Evolutionary conservation across 2,113 vertebrate genomes (phyloP).

Genomic region (Gracilinanus agilis): DNA sequence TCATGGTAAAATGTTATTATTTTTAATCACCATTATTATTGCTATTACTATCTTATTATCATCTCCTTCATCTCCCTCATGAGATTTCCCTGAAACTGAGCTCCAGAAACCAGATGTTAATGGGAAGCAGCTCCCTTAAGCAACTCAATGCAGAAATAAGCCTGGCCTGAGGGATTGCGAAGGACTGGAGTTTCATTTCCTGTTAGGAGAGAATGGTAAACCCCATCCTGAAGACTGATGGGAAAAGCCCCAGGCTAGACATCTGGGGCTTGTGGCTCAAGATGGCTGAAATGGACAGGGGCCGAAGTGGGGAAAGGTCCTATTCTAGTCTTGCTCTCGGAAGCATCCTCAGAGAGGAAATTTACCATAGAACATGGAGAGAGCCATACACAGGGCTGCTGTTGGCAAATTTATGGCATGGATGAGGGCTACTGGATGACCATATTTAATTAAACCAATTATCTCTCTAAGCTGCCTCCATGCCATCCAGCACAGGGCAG

Average conservation of each 20-base stretch:
- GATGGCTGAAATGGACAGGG: neutral
- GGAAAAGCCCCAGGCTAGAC: slow-evolving; percentile 6
- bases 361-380: neutral
- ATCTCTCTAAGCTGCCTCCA: neutral
- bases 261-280: neutral
- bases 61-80: neutral
- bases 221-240: neutral
- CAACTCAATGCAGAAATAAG: neutral
- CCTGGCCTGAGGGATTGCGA: neutral
- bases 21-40: neutral
- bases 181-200: neutral
- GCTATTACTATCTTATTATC: neutral
- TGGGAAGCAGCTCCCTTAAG: neutral
- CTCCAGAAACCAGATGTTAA: neutral
- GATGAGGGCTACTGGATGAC: neutral
- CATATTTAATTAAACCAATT: neutral
- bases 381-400: neutral
- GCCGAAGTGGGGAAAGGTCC: neutral
- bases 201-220: neutral
- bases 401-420: neutral
- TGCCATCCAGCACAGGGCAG: neutral
- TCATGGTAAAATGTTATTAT: neutral
- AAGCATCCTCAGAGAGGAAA: neutral
- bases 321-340: neutral
- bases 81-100: neutral